These are phyloP conservation scores for Drosophila incognita DNA, from an alignment of 2,888 invertebrate genomes.

Conservation along the genomic window DNA sequence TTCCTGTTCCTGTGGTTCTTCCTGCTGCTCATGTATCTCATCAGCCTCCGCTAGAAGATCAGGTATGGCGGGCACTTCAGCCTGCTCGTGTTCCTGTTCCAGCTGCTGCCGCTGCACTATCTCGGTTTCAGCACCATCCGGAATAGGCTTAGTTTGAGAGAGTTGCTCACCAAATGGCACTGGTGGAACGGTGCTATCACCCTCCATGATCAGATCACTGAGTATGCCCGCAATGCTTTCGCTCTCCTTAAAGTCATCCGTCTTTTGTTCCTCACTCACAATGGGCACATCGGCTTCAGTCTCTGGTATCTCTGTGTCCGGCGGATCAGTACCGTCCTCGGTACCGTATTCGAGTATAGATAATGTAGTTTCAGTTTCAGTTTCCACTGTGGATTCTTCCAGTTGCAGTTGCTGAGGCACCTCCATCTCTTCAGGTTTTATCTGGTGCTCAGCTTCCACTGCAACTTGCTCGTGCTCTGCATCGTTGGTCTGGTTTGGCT, in stretches of 20 bases:
- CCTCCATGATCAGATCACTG: conserved; percentile 80
- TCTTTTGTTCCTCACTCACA: conserved; percentile 55
- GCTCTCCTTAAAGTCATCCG: conserved; percentile 76
- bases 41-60: conserved; percentile 68
- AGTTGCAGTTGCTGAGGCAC: conserved; percentile 14
- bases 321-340: conserved; percentile 20
- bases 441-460: conserved; percentile 2
- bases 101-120: conserved; percentile 13
- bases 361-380: conserved; percentile 14
- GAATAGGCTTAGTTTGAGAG: conserved; percentile 46
- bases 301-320: conserved; percentile 45
- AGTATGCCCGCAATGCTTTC: conserved; percentile 82
- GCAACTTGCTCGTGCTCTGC: conserved; percentile 3
- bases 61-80: conserved; percentile 30
- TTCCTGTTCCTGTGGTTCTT: conserved; percentile 20
- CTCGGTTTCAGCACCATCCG: conserved; percentile 12
- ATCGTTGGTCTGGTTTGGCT: conserved; percentile 35
- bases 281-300: conserved; percentile 48
- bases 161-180: conserved; percentile 64
- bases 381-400: conserved; percentile 20
- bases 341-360: not conserved
- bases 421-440: conserved; percentile 16
- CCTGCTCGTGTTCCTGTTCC: conserved; percentile 19
- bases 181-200: conserved; percentile 73
- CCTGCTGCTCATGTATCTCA: conserved; percentile 39